phyloP scores from a whole-genome alignment of 2,888 invertebrate species.

The Pheosia gnoma region DNA sequence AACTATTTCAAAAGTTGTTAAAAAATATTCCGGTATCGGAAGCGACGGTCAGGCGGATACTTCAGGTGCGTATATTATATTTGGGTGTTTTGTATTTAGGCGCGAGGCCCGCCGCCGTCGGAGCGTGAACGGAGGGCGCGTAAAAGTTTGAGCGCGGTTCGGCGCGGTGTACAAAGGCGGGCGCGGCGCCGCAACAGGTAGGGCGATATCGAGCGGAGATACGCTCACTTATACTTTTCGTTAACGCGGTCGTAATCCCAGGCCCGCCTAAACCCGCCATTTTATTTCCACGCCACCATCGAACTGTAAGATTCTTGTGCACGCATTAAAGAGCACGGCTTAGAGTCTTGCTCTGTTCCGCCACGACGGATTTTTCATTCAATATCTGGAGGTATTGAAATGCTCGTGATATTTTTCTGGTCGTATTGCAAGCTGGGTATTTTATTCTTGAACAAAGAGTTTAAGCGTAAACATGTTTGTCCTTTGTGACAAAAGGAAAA shows the following conservation, averaged over 20 bases:
- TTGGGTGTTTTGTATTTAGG: constrained; percentile 32
- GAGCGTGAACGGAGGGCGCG: constrained; percentile 52
- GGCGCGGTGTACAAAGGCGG: constrained; percentile 44
- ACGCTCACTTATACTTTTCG: constrained; percentile 65
- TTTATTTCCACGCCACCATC: constrained; percentile 47
- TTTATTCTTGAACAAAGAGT: not conserved
- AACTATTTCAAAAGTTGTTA: constrained; percentile 63
- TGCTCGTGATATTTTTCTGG: no score
- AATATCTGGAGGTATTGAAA: no score
- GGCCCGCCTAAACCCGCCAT: constrained; percentile 60
- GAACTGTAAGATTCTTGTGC: constrained; percentile 19
- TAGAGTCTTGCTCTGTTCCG: constrained; percentile 21
- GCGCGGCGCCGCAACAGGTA: constrained; percentile 74
- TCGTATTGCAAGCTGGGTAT: not conserved
- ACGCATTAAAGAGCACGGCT: constrained; percentile 19
- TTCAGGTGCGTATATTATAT: constrained; percentile 59
- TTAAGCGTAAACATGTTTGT: no score
- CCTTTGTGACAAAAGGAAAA: no score
- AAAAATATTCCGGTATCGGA: constrained; percentile 54
- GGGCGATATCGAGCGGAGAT: constrained; percentile 67
- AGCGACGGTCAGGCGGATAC: constrained; percentile 50
- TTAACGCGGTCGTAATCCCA: constrained; percentile 59
- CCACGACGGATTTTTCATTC: not conserved
- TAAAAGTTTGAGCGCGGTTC: constrained; percentile 63
- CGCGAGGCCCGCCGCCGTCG: constrained; percentile 21